Base-by-base conservation (phyloP, 2,113 vertebrate species). In the Tetrax tetrax region DNA sequence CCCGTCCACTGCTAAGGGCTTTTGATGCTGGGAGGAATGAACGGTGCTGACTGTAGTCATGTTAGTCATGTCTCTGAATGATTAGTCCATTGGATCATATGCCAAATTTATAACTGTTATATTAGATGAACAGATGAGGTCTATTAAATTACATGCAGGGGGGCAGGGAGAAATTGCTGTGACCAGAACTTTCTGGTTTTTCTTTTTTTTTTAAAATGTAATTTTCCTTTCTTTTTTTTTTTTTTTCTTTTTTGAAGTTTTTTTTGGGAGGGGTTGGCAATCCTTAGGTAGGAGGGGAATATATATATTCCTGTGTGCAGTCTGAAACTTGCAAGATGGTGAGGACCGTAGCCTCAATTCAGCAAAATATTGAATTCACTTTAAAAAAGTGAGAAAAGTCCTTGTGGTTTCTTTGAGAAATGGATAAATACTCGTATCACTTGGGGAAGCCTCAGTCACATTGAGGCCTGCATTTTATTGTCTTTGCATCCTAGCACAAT, bases 31-130 rank as follows among this genome's bases (percentile, higher is more conserved):
- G 51, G 65, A 90, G 64, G 71, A 91, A 75, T 69, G 54, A 92
- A 51, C 2, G 9, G 54, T 90, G 79, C 86, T 85, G 89, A 61
- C 83, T 90, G 83, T 64, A 74, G 50, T 78, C 51, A 60, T 92
- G 75, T 65, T 64, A 74, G 50, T 78, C 51, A 60, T 92, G 75
- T 65, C 79, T 90, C 83, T 47, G 79, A 90, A 78, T 87, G 83
- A 85, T 88, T 84, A 78, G 79, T 82, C 64, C 57, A 48, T 92
- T 90, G 79, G 51, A 78, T 96, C 84, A 87, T 76, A 43, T 91
- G 93, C 84, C 91, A 91, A 57, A 93, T 91, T 86, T 96, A 48
- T 80, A 89, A 66, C 75, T 94, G 61, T 70, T 92, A 48, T 13
- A 51, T 78, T 85, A 82, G 83, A 65, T 79, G 87, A 95, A 89